These are phyloP conservation scores for Halcyon badia DNA, from an alignment of 2,797 vertebrate species.

Conservation along the genomic window DNA sequence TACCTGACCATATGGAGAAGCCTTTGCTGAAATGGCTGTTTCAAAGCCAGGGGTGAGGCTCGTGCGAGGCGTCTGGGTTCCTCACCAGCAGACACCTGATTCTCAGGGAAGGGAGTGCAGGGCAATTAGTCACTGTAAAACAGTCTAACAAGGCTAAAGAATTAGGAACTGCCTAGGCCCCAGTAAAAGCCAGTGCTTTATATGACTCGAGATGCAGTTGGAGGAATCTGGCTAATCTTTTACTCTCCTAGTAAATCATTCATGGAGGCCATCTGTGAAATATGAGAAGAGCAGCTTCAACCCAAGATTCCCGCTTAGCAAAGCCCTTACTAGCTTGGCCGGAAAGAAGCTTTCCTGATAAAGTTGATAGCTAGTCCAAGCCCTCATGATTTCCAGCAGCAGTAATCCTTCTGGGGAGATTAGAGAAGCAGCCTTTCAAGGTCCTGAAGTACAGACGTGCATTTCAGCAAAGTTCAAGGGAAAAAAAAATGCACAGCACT, in stretches of 20 bases:
- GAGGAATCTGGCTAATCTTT: constrained; percentile 71
- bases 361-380: constrained; percentile 42
- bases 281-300: constrained; percentile 45
- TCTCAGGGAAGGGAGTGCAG: neutral
- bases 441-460: neutral
- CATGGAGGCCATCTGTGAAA: constrained; percentile 69
- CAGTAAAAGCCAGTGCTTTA: neutral
- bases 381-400: constrained; percentile 37
- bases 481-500: accelerated
- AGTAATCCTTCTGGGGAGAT: constrained; percentile 48
- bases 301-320: neutral
- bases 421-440: neutral
- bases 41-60: neutral
- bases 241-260: constrained; percentile 70
- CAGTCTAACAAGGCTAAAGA: neutral
- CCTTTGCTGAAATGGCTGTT: accelerated
- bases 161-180: neutral
- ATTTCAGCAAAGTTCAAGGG: neutral
- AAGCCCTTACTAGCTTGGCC: constrained; percentile 37
- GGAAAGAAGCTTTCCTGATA: constrained; percentile 63
- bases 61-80: accelerated
- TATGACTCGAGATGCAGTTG: neutral
- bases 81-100: neutral
- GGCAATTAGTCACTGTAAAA: constrained; percentile 19
- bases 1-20: neutral